phyloP scores from a whole-genome alignment of 1,140 invertebrate species.

The Drosophila triauraria region DNA sequence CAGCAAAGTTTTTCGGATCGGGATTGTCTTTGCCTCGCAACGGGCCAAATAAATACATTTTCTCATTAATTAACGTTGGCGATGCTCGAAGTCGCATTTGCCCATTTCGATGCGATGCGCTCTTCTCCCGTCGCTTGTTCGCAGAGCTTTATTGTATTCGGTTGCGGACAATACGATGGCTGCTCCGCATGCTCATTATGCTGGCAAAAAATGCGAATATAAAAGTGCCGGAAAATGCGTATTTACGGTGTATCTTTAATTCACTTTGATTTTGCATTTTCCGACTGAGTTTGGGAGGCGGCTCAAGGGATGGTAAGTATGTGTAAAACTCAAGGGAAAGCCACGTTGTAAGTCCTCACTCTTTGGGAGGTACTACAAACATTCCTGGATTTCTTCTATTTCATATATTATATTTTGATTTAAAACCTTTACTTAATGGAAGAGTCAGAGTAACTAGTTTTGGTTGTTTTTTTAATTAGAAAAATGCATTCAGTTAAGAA shows the following conservation, averaged over 20 bases:
- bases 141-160: conserved; percentile 62
- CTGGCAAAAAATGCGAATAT: conserved; percentile 33
- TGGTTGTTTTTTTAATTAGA: no score
- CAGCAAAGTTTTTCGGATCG: conserved; percentile 27
- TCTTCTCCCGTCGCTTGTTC: not conserved
- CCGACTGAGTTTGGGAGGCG: not conserved
- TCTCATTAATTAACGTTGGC: conserved; percentile 77
- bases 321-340: conserved; percentile 5
- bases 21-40: conserved; percentile 37
- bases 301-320: conserved; percentile 3
- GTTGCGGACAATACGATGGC: conserved; percentile 54
- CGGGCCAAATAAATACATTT: conserved; percentile 72
- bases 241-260: conserved; percentile 51
- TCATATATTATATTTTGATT: not conserved
- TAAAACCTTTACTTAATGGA: fast-evolving
- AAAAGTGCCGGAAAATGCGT: conserved; percentile 21
- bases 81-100: conserved; percentile 56
- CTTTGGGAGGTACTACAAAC: no score
- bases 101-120: conserved; percentile 1
- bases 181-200: conserved; percentile 65
- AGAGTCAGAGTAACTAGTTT: no score
- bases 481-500: no score
- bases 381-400: no score
- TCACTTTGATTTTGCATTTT: conserved; percentile 12
- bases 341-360: conserved; percentile 2